phyloP scores from a whole-genome alignment of 1,140 invertebrate species.

The Atopsyche davidsoni region DNA sequence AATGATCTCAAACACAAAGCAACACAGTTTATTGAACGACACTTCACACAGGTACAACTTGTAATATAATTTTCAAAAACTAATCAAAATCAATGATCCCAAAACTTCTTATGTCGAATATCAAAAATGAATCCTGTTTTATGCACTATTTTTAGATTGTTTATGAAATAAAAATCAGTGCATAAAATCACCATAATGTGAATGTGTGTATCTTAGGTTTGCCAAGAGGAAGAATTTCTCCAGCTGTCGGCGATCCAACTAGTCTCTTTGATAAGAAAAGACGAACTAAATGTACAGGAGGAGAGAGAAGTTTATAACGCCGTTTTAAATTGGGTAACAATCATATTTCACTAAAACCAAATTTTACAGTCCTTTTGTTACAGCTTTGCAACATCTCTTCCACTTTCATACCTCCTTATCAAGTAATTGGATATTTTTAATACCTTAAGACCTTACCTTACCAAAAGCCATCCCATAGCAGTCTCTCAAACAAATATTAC shows the following conservation, averaged over 20 bases:
- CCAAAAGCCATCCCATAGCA: too few species aligned
- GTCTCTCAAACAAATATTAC: slow-evolving; percentile 1
- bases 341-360: too few species aligned
- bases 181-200: too few species aligned
- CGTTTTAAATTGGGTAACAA: slow-evolving; percentile 81
- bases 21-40: slow-evolving; percentile 82
- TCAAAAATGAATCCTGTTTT: too few species aligned
- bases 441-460: too few species aligned
- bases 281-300: slow-evolving; percentile 84
- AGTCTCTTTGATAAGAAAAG: slow-evolving; percentile 72
- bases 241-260: slow-evolving; percentile 74
- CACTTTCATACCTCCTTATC: too few species aligned
- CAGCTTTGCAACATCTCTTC: too few species aligned
- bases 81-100: background rate
- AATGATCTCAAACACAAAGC: slow-evolving; percentile 76
- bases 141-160: too few species aligned
- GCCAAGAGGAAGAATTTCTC: slow-evolving; percentile 85
- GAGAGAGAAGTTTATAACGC: slow-evolving; percentile 89
- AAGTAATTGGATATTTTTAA: too few species aligned
- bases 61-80: slow-evolving; percentile 2
- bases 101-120: too few species aligned
- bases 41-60: slow-evolving; percentile 70
- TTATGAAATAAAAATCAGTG: too few species aligned
- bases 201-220: slow-evolving; percentile 66
- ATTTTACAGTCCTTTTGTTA: too few species aligned